Evolutionary conservation across 2,888 invertebrate species (phyloP), one percentile per base, ranked within the genome.

Genomic region (Drosophila diplacantha): DNA sequence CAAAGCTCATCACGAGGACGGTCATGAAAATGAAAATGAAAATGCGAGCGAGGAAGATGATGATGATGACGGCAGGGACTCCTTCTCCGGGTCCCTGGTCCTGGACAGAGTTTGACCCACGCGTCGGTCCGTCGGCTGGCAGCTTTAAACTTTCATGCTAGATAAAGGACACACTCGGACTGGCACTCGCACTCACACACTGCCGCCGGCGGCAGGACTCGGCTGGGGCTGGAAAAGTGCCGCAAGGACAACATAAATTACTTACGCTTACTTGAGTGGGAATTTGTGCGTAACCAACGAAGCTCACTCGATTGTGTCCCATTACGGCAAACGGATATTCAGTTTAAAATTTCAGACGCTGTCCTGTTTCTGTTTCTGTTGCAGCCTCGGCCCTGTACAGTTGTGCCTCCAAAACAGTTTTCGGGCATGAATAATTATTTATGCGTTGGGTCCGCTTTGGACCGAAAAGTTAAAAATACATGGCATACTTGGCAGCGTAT

Each of bases 241-340:
- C 76, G 72, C 76, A 80, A 83, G 82, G 72, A 82, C 81, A 78
- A 81, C 83, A 83, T 84, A 84, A 84, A 84, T 84, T 84, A 84
- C 83, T 84, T 84, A 84, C 84, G 83, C 84, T 84, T 82, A 83
- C 84, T 83, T 84, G 84, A 81, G 79, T 77, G 75, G 83, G 81
- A 81, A 84, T 83, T 83, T 84, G 84, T 84, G 84, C 84, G 84
- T 84, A 82, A 80, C 83, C 81, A 74, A 83, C 71, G 81, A 73
- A 78, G 79, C 79, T 81, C 81, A 78, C 81, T 81, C 75, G 74
- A 76, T 81, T 81, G 81, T 81, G 80, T 81, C 75, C 81, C 76
- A 81, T 80, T 81, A 80, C 74, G 75, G 71, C 81, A 75, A 77
- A 81, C 78, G 78, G 78, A 81, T 78, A 80, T 81, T 75, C 78